phyloP scores from a whole-genome alignment of 2,888 invertebrate species.

The Nomada lathburiana region DNA sequence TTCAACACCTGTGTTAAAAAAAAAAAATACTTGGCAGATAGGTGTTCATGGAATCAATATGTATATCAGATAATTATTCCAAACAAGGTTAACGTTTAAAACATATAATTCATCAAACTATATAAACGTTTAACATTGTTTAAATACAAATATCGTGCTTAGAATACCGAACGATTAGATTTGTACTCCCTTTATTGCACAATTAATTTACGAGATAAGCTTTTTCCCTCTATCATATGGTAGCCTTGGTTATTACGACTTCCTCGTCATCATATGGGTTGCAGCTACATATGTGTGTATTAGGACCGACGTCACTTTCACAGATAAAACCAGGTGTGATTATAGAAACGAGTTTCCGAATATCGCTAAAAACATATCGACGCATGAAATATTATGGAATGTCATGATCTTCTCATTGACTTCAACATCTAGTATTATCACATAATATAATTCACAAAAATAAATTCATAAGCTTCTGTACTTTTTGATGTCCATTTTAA shows the following conservation, averaged over 20 bases:
- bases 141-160: too few relatives aligned
- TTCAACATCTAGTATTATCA: background rate
- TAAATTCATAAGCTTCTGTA: too few relatives aligned
- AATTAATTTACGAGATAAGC: conserved; percentile 1
- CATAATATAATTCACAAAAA: too few relatives aligned
- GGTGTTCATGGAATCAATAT: too few relatives aligned
- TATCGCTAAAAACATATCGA: background rate
- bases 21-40: too few relatives aligned
- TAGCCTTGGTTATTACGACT: conserved; percentile 64
- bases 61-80: too few relatives aligned
- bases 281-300: conserved; percentile 3
- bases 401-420: background rate
- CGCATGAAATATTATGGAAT: too few relatives aligned
- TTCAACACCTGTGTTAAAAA: too few relatives aligned
- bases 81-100: too few relatives aligned
- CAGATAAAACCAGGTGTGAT: background rate
- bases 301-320: conserved; percentile 19
- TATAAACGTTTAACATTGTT: too few relatives aligned
- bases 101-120: too few relatives aligned
- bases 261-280: conserved; percentile 62
- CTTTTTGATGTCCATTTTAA: background rate
- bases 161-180: too few relatives aligned
- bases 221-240: conserved; percentile 5
- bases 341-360: background rate
- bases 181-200: conserved; percentile 2